Base-by-base conservation (phyloP, 2,113 vertebrate genomes). In the Litocranius walleri region DNA sequence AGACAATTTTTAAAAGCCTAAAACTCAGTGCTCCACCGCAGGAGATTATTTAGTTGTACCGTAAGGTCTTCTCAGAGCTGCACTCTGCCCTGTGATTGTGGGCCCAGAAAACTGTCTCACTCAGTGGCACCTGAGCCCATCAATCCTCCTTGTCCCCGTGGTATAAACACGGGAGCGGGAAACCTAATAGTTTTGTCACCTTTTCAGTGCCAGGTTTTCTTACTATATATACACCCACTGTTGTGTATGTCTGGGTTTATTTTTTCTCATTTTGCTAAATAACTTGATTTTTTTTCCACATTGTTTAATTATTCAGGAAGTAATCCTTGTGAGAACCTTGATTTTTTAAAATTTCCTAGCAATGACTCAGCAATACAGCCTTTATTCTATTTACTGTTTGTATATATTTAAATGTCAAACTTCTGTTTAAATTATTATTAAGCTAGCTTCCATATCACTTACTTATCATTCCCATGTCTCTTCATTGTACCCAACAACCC, bases 191-290 rank as follows among this genome's bases (percentile, higher is more conserved):
- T 80, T 61, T 7, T 56, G 85, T 93, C 71, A 83, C 67, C 90
- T 96, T 87, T 93, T 92, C 71, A 77, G 1, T 78, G 92, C 85
- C 90, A 94, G 4, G 30, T 62, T 86, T 97, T 85, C 82, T 93
- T 93, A 15, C 48, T 96, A 36, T 88, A 48, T 92, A 88, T 94
- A 59, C 40, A 82, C 45, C 33, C 82, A 74, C 62, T 45, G 36
- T 57, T 83, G n/a, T 95, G 30, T 95, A 71, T 83, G 40, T 82
- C 88, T 95, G 43, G 25, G 13, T 94, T 97, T 95, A 64, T 96
- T 92, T 96, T 83, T 61, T 96, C 83, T 45, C 74, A 78, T 90
- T 94, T 95, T 95, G 45, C 82, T 85, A n/a, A 94, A 48, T 64
- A 80, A 57, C 45, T 86, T 86, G 29, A 48, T 90, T 91, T 91